These are phyloP conservation scores for Drosophila sordidula DNA, from an alignment of 2,888 invertebrate genomes.

Conservation along the genomic window DNA sequence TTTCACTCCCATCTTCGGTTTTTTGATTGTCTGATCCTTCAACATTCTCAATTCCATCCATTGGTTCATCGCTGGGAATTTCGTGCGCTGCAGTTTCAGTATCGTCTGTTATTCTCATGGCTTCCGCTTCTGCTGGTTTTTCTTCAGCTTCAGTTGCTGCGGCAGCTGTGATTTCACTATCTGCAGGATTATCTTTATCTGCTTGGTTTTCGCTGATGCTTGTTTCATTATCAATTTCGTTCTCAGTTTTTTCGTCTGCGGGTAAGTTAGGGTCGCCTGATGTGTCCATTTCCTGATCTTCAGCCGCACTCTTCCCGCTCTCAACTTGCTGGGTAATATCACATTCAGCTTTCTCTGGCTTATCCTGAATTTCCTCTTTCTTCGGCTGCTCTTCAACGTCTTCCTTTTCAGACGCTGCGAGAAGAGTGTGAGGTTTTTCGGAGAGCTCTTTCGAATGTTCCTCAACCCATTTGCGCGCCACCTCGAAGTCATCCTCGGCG, in stretches of 20 bases:
- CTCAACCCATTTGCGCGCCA: constrained; percentile 74
- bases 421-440: neutral
- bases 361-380: neutral
- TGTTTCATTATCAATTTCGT: neutral
- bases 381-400: neutral
- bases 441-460: neutral
- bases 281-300: neutral
- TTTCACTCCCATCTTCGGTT: neutral
- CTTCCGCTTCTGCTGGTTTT: neutral
- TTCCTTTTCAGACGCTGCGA: too few species aligned
- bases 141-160: neutral
- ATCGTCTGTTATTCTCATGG: neutral
- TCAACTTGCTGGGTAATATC: neutral
- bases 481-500: constrained; percentile 78
- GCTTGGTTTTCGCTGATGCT: neutral
- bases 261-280: neutral
- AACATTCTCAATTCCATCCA: constrained; percentile 2
- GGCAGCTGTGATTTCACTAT: neutral
- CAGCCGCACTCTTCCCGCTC: neutral
- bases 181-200: neutral
- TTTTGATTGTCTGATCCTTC: neutral
- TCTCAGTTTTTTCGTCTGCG: neutral
- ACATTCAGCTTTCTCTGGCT: neutral
- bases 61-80: neutral
- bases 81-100: neutral